Evolutionary conservation across 2,113 vertebrate species (phyloP), one percentile per base, ranked within the genome.

Genomic region (Hydropotes inermis): DNA sequence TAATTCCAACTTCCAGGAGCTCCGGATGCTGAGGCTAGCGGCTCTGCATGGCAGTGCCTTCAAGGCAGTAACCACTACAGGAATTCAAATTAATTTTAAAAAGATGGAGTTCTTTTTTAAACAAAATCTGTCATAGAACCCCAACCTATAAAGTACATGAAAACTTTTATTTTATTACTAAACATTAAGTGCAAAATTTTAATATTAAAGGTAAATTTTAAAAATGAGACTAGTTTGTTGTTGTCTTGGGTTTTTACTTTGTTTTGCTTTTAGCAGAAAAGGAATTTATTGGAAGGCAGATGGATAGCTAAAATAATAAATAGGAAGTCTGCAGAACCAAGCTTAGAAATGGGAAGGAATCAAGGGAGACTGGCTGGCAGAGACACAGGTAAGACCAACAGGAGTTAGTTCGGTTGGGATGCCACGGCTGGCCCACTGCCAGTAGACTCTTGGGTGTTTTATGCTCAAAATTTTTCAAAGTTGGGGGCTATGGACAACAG

Each of bases 251-350:
- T 4, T 47, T 64, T 82, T 85, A 83, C n/a, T 93, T 61, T 61
- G 74, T 93, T 78, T 94, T 67, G 27, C 79, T 96, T 94, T 96
- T 74, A 93, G 60, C 14, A 50, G 78, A 74, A 55, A 67, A 50
- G 43, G 27, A 27, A 45, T 86, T 95, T 86, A 82, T 36, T 47
- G 52, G 36, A 83, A 91, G 27, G 14, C 52, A 96, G 50, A n/a
- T 93, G 87, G 28, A 45, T 70, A 52, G 55, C 21, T 92, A 84
- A 89, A 79, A 92, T 79, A 88, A 81, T 67, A 64, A 88, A 64
- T 19, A 82, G n/a, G 17, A 86, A 87, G 55, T 95, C 25, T 93
- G 60, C 39, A 89, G 64, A 91, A 58, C 61, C 92, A 96, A 43
- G 45, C 50, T 93, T 67, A 64, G 92, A 45, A 70, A 70, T 85